Percentiles rank a stretch among this genome's conserved stretches.
Evolutionary conservation across 2,113 vertebrate genomes (phyloP).

Genomic region (Lepidothrix coronata): DNA sequence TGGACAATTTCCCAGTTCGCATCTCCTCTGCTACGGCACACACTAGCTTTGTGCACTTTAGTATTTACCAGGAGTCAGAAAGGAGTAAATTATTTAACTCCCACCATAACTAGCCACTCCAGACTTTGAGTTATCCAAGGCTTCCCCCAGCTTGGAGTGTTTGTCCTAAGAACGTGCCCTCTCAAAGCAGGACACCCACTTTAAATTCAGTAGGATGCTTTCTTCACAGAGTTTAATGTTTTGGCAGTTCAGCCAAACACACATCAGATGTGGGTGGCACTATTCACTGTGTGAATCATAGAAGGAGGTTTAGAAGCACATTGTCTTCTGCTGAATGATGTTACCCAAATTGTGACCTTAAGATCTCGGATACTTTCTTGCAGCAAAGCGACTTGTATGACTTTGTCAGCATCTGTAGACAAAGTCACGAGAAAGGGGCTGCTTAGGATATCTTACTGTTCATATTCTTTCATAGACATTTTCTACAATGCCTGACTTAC

Average conservation of each 20-base stretch:
- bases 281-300: background rate
- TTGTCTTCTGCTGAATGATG: background rate
- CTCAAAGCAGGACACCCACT: background rate
- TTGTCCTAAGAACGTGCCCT: background rate
- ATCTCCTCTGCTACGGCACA: background rate
- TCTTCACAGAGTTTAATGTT: background rate
- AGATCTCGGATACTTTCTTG: background rate
- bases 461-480: background rate
- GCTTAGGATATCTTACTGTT: background rate
- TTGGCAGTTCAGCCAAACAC: constrained; percentile 6
- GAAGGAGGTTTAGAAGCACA: background rate
- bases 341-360: background rate
- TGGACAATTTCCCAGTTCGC: background rate
- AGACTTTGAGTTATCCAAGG: background rate
- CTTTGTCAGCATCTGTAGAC: background rate
- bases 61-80: background rate
- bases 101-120: background rate
- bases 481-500: background rate
- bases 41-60: background rate
- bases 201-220: background rate
- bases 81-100: background rate
- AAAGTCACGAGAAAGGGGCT: background rate
- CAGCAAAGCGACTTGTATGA: background rate
- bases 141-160: background rate
- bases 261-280: background rate